Base-by-base conservation (phyloP, 2,113 vertebrate species). In the Mixornis gularis region DNA sequence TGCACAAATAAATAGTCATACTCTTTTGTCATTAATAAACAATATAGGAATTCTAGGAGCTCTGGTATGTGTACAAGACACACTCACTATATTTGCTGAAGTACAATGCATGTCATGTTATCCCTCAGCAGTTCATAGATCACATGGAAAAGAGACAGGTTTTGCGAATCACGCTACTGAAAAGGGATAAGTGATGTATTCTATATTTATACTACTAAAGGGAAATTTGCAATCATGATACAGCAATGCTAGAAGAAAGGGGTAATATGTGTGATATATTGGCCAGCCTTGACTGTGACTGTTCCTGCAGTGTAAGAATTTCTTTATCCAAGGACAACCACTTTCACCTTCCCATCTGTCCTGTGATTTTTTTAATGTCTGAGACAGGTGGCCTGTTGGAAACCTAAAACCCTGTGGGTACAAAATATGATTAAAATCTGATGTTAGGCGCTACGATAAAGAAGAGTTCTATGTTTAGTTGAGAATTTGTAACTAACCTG, bases 261-360 rank as follows among this genome's bases (percentile, higher is more conserved):
- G 27, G 62, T 91, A 80, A 43, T 64, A 43, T 56, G 73, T 86
- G 64, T 96, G 96, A 97, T 96, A 79, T 94, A 97, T 95, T 95
- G 91, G 96, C 80, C 90, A 96, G 92, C 92, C 95, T 95, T 97
- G 96, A 91, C 94, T 95, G 77, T 94, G 95, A 97, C 95, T 91
- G 79, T 85, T 97, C 89, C 92, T 95, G 93, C 95, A 96, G 94
- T 94, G 90, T 92, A 97, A 97, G 95, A 97, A 97, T 97, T 98
- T 98, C 97, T 98, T 97, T 97, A 98, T 97, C 97, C 98, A 98
- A 98, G 98, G 98, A 98, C 98, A 97, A 97, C 97, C 97, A 96
- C 96, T 97, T 98, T 98, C 98, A 98, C 98, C 98, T 98, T 98
- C 97, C 98, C 98, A 98, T 98, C 98, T 98, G 98, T 98, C 98